Evolutionary conservation across 2,888 invertebrate species (phyloP).

Genomic region (Sericinus montela): DNA sequence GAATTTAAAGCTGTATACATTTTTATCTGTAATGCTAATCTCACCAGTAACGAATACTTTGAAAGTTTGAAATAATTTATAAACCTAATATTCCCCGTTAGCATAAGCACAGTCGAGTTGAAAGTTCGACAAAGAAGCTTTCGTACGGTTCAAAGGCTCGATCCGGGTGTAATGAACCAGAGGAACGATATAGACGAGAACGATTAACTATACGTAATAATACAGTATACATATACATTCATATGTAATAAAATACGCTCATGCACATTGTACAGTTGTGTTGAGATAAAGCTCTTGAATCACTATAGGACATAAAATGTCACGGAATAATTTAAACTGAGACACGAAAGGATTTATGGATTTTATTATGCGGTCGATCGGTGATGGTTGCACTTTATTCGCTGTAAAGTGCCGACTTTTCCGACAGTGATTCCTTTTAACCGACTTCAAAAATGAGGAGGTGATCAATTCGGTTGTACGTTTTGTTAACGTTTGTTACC

Average conservation of each 20-base stretch:
- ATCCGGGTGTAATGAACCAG: constrained; percentile 13
- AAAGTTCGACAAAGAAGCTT: constrained; percentile 12
- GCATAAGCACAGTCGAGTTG: constrained; percentile 1
- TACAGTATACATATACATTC: too few species aligned
- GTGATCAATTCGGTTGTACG: too few species aligned
- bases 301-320: neutral
- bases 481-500: too few species aligned
- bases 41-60: too few species aligned
- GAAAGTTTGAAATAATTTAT: neutral
- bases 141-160: constrained; percentile 10
- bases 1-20: too few species aligned
- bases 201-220: neutral
- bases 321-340: neutral
- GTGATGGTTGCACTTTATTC: too few species aligned
- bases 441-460: too few species aligned
- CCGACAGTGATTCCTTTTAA: too few species aligned
- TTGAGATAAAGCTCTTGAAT: too few species aligned
- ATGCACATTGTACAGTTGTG: neutral
- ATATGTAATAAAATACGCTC: too few species aligned
- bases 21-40: too few species aligned
- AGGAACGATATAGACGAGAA: constrained; percentile 3
- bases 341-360: neutral
- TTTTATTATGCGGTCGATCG: neutral
- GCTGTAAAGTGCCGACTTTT: too few species aligned
- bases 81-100: constrained; percentile 6